Evolutionary conservation across 2,797 vertebrate species (phyloP).

Genomic region (Myiothlypis chrysogaster): DNA sequence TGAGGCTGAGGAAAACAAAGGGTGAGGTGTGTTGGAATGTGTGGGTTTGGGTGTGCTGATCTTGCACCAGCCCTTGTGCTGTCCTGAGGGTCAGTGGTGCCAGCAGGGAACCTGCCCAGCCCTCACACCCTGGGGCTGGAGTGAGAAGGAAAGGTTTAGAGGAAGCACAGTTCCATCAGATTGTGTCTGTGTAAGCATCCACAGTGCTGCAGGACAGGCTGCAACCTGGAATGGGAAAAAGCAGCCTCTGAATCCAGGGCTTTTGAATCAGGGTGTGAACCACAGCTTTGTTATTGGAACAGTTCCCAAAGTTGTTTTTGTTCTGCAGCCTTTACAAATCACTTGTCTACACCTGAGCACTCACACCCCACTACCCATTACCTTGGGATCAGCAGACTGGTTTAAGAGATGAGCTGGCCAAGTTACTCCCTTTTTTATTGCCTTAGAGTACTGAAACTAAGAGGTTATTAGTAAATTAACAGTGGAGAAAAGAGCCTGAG

Average conservation of each 20-base stretch:
- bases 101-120: neutral
- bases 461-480: neutral
- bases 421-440: neutral
- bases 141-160: neutral
- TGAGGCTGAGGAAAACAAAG: neutral
- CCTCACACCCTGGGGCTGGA: neutral
- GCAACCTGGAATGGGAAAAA: neutral
- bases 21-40: neutral
- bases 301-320: neutral
- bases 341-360: neutral
- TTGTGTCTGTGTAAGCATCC: neutral
- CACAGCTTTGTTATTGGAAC: neutral
- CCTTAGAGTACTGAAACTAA: neutral
- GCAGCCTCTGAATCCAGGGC: neutral
- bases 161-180: neutral
- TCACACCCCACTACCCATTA: fast-evolving
- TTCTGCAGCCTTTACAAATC: neutral
- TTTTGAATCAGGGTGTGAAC: neutral
- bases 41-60: neutral
- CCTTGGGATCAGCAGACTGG: neutral
- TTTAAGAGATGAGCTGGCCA: neutral
- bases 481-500: neutral
- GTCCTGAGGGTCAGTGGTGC: neutral
- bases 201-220: neutral
- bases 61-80: neutral